Conservation (phyloP, 2,888 invertebrate genomes). For the Seladonia tumulorum region DNA sequence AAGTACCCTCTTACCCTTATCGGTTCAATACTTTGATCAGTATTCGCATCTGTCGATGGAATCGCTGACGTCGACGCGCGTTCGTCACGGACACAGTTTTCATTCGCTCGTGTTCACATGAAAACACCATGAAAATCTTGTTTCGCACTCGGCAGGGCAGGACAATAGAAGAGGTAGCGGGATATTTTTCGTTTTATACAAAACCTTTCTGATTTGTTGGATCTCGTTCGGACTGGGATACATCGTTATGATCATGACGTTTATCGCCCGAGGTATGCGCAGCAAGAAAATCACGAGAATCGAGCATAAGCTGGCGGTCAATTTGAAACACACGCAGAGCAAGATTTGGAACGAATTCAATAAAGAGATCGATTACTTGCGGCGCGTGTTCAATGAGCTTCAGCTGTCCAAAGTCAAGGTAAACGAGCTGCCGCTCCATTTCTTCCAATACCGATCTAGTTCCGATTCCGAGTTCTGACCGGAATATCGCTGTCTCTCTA, state of each 20-base stretch:
- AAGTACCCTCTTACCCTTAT: neutral
- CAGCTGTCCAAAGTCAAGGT: conserved; percentile 93
- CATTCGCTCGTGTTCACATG: neutral
- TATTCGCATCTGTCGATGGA: neutral
- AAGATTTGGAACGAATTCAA: conserved; percentile 91
- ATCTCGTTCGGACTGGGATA: conserved; percentile 96
- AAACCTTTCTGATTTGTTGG: conserved; percentile 93
- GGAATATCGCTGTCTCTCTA: too few relatives aligned
- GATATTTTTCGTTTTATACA: conserved; percentile 89
- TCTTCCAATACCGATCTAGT: too few relatives aligned
- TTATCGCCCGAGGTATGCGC: conserved; percentile 91
- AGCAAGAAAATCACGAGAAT: conserved; percentile 90
- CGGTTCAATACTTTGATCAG: neutral
- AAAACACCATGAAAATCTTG: neutral
- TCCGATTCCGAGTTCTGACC: neutral
- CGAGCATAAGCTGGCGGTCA: conserved; percentile 91
- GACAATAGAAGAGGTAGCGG: conserved; percentile 85
- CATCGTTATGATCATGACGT: conserved; percentile 94
- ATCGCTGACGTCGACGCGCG: neutral
- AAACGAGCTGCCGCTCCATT: conserved; percentile 63
- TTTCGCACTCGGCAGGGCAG: conserved; percentile 75
- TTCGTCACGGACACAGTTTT: neutral
- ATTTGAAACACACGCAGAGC: conserved; percentile 91
- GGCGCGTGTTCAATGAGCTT: conserved; percentile 92
- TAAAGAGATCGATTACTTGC: conserved; percentile 90